Percentiles rank a stretch among this genome's conserved stretches.
phyloP scores from a whole-genome alignment of 1,140 invertebrate species.

The Trichoplusia ni region DNA sequence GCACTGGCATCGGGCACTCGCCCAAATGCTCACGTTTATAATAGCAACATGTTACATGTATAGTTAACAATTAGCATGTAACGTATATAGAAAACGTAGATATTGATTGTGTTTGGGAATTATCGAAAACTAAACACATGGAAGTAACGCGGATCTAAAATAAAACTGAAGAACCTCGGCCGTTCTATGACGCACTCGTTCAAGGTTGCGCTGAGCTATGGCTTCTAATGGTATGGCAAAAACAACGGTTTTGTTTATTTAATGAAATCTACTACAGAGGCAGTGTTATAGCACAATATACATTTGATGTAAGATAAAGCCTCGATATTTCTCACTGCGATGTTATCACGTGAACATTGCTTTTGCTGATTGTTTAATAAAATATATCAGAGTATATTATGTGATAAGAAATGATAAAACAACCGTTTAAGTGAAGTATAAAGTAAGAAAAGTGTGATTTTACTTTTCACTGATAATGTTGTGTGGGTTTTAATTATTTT shows the following conservation, averaged over 20 bases:
- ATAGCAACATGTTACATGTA: conserved; percentile 16
- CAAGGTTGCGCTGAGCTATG: conserved; percentile 21
- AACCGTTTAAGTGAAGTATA: no score
- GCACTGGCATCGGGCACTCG: conserved; percentile 44
- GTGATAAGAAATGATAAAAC: no score
- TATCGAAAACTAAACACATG: background rate
- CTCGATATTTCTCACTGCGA: no score
- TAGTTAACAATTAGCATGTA: background rate
- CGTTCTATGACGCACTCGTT: conserved; percentile 14
- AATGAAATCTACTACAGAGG: no score
- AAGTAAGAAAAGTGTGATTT: no score
- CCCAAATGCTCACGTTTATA: conserved; percentile 44
- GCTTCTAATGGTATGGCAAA: conserved; percentile 13
- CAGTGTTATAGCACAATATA: no score
- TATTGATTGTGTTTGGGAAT: background rate
- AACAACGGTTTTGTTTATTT: background rate
- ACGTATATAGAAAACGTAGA: background rate
- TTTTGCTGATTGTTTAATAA: no score
- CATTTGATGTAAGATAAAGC: no score
- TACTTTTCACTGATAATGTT: no score
- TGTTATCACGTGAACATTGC: no score
- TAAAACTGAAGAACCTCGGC: background rate
- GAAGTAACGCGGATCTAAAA: conserved; percentile 11
- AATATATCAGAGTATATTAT: no score
- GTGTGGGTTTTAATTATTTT: no score